phyloP scores from a whole-genome alignment of 2,113 vertebrate species.

The Actinemys pallida region DNA sequence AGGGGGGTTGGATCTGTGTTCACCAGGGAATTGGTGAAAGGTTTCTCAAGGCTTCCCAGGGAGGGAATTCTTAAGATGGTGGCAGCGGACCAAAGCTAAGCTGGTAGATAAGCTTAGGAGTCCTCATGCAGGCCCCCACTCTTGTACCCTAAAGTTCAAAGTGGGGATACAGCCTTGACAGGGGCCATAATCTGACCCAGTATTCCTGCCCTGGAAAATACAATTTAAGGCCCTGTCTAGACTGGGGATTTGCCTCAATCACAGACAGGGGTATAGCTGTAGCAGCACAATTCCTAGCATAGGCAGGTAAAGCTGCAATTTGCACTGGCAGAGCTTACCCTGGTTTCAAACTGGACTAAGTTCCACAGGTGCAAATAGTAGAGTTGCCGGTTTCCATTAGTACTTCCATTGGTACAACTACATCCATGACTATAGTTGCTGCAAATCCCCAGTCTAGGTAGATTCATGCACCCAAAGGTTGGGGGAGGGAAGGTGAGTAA shows the following conservation, averaged over 20 bases:
- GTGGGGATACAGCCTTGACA: no score
- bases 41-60: no score
- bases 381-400: background rate
- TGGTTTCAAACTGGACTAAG: background rate
- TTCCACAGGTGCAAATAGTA: background rate
- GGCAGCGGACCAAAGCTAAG: no score
- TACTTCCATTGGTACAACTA: background rate
- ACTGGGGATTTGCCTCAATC: background rate
- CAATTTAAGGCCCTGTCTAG: accelerated
- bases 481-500: background rate
- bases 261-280: background rate
- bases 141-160: no score
- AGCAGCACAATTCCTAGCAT: background rate
- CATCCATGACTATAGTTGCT: background rate
- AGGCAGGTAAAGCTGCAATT: background rate
- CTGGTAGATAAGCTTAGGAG: no score
- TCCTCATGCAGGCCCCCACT: no score
- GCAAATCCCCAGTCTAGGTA: accelerated
- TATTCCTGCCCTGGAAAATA: background rate
- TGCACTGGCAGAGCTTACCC: background rate
- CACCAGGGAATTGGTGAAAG: no score
- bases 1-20: no score
- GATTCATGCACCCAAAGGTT: background rate
- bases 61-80: no score
- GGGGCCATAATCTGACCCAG: background rate